Base-by-base conservation (phyloP, 2,888 invertebrate genomes). In the Limnephilus marmoratus region DNA sequence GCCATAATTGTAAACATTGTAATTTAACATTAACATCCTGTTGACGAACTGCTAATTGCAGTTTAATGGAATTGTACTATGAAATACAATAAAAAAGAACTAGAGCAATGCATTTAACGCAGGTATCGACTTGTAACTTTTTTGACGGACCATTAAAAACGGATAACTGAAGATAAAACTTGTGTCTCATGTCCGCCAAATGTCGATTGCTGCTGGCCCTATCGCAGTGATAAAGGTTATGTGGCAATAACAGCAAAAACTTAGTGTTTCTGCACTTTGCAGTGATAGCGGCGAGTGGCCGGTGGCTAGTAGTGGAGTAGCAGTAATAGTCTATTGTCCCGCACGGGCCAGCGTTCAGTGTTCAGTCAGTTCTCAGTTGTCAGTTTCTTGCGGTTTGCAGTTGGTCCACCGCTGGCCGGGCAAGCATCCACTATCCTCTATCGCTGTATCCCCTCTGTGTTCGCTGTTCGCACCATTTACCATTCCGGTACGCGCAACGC, bases 401-500 rank as follows among this genome's bases (percentile, higher is more conserved):
- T 68, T n/a, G 68, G 68, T 68, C 68, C 68, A 68, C 68, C 24
- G 68, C 68, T 53, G 7, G 7, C 53, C 24, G 68, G 68, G 68
- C n/a, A 9, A 68, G 68, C 68, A 68, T 68, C 68, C 68, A 68
- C 68, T n/a, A 68, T 68, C 68, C 68, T 53, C 53, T 53, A 53
- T 18, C 53, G 53, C 53, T 68, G 24, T 68, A 7, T 68, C 68
- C 68, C 68, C 68, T 68, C 68, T 24, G 68, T 68, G 68, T 68
- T 24, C 68, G 18, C 18, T 5, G 15, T 53, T 9, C 37, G 37
- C 18, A 9, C 9, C 24, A 68, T 68, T 24, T 31, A 86, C 45
- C 85, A 86, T 86, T 86, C 85, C 85, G 29, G 49, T 41, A 29
- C 41, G 85, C 49, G 85, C 24, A 86, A n/a, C 85, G 85, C 41